A percentile compares a stretch with the other conserved stretches of the same genome.
Evolutionary conservation across 2,113 vertebrate species (phyloP).

Genomic region (Psammodynastes pulverulentus): DNA sequence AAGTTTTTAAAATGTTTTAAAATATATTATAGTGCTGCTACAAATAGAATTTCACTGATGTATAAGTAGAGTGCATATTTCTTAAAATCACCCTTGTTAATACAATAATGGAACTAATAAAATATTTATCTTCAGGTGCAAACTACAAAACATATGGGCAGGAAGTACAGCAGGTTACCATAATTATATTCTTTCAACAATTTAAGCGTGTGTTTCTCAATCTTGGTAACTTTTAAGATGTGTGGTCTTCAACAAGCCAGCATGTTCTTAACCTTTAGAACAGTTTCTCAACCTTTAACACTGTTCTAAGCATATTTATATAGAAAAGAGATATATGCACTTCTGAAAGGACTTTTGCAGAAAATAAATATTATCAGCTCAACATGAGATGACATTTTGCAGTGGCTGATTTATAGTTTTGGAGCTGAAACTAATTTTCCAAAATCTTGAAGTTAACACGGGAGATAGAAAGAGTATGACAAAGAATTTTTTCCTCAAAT

Average conservation of each 20-base stretch:
- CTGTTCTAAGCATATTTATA: not conserved
- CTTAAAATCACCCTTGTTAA: not conserved
- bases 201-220: not conserved
- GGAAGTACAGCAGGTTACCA: not conserved
- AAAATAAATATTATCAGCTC: not conserved
- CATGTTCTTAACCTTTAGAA: not conserved
- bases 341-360: not conserved
- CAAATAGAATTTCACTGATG: not conserved
- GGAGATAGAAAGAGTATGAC: not conserved
- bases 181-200: not conserved
- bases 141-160: not conserved
- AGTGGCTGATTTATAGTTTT: not conserved
- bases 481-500: constrained; percentile 3
- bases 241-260: not conserved
- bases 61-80: not conserved
- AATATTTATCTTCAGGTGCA: not conserved
- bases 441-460: not conserved
- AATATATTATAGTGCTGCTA: not conserved
- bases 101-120: not conserved
- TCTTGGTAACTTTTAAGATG: not conserved
- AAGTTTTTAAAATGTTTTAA: not conserved
- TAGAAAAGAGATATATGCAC: not conserved
- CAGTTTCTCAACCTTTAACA: no score
- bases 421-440: not conserved
- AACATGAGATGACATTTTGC: not conserved